Evolutionary conservation across 2,797 vertebrate genomes (phyloP).

Genomic region (Danionella dracula): DNA sequence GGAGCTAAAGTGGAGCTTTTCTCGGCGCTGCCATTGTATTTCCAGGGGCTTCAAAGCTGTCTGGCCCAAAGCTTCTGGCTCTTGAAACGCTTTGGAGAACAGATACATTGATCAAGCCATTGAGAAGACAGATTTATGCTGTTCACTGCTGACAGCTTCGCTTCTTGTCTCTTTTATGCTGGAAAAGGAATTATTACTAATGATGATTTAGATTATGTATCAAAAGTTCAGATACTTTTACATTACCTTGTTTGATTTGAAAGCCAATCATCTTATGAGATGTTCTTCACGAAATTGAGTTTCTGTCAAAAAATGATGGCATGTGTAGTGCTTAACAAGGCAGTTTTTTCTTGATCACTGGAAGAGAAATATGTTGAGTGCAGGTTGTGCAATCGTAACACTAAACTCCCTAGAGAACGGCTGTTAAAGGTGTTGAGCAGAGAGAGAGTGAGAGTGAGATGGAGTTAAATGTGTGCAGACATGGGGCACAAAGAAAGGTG

Average conservation of each 20-base stretch:
- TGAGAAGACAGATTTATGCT: conserved; percentile 39
- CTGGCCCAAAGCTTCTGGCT: conserved; percentile 44
- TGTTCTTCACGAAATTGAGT: neutral
- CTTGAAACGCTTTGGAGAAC: conserved; percentile 38
- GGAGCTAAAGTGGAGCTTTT: conserved; percentile 49
- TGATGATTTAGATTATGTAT: conserved; percentile 1
- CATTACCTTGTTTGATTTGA: neutral
- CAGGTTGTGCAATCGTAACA: conserved; percentile 20
- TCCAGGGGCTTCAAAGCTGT: conserved; percentile 48
- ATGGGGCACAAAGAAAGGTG: conserved; percentile 17
- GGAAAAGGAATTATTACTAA: neutral
- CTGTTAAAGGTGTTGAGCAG: conserved; percentile 41
- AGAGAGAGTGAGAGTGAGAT: conserved; percentile 15
- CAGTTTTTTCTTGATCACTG: neutral
- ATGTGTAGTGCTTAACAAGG: neutral
- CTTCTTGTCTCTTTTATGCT: neutral
- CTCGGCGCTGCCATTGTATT: conserved; percentile 44
- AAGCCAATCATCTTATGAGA: neutral
- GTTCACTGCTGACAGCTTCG: conserved; percentile 23
- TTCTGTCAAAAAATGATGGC: neutral
- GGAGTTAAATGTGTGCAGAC: conserved; percentile 29
- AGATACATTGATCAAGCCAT: conserved; percentile 47
- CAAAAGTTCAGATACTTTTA: neutral
- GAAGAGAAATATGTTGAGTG: neutral
- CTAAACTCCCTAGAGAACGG: conserved; percentile 29